Conservation (phyloP, 2,113 vertebrate species). For the Lanius ludovicianus region DNA sequence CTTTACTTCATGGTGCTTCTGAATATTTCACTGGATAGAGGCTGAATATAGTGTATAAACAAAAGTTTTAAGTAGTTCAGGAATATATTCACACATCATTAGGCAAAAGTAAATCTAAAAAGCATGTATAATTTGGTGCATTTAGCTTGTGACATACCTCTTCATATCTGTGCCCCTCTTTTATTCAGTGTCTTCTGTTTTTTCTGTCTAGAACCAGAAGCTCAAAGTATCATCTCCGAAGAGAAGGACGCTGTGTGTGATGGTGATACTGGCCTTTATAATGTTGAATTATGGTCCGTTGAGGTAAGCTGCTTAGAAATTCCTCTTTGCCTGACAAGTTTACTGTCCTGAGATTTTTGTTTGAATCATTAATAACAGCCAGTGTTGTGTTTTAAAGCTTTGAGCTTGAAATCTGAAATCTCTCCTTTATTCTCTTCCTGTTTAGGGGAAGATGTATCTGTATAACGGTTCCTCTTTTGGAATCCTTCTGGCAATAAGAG, state of each 20-base stretch:
- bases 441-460: neutral
- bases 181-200: neutral
- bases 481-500: neutral
- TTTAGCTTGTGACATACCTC: neutral
- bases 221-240: constrained; percentile 87
- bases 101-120: neutral
- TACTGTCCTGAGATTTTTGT: neutral
- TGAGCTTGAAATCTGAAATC: neutral
- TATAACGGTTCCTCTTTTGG: neutral
- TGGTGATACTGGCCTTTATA: constrained; percentile 87
- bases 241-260: constrained; percentile 87
- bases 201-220: constrained; percentile 80
- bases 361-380: neutral
- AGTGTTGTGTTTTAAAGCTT: neutral
- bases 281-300: constrained; percentile 82
- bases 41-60: neutral
- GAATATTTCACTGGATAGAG: neutral
- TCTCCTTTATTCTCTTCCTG: neutral
- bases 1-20: neutral
- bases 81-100: neutral
- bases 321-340: neutral
- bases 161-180: neutral
- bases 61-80: neutral
- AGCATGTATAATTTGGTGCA: neutral
- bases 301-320: constrained; percentile 76